phyloP scores from a whole-genome alignment of 2,888 invertebrate species.

The Cyrtodaria siliqua region DNA sequence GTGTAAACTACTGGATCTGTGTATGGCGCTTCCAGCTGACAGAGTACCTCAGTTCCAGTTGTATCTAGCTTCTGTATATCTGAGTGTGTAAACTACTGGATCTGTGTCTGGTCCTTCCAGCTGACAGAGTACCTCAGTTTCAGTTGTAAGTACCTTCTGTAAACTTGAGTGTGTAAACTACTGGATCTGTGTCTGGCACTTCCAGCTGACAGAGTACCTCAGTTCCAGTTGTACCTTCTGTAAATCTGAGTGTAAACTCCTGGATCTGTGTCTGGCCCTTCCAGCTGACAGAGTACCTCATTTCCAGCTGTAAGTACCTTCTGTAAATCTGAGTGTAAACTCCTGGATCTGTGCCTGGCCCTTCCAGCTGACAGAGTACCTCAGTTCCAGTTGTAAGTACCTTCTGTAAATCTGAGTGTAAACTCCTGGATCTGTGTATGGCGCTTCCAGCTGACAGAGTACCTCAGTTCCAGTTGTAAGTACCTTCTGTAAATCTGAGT shows the following conservation, averaged over 20 bases:
- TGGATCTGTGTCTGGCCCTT: too few relatives aligned
- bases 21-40: constrained; percentile 93
- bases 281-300: too few relatives aligned
- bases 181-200: constrained; percentile 93
- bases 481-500: too few relatives aligned
- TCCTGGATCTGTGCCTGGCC: too few relatives aligned
- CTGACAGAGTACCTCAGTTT: constrained; percentile 94
- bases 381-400: too few relatives aligned
- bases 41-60: constrained; percentile 95
- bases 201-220: constrained; percentile 93
- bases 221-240: constrained; percentile 98
- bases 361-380: too few relatives aligned
- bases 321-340: too few relatives aligned
- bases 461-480: constrained; percentile 96
- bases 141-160: constrained; percentile 96
- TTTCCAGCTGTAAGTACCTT: too few relatives aligned
- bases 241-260: too few relatives aligned
- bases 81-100: constrained; percentile 92
- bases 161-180: constrained; percentile 90
- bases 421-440: constrained; percentile 93
- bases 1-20: constrained; percentile 93
- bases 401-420: too few relatives aligned
- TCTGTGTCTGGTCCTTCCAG: constrained; percentile 93
- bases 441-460: constrained; percentile 93
- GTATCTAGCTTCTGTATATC: too few relatives aligned